Conservation (phyloP, 2,888 invertebrate genomes). For the Bugula neritina region DNA sequence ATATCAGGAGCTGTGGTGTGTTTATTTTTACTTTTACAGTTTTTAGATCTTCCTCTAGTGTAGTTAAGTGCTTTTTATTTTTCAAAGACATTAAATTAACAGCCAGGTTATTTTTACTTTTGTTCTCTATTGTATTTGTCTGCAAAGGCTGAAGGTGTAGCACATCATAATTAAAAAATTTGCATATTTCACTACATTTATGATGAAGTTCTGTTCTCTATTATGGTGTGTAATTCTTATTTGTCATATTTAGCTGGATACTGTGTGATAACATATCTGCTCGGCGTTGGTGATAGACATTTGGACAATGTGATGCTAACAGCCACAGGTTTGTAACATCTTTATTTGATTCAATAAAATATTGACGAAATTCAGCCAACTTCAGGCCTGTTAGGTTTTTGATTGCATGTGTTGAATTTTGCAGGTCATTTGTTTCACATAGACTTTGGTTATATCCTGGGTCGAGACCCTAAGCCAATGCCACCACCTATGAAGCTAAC, state of each 20-base stretch:
- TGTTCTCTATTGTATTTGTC: too few species aligned
- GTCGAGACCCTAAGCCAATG: conserved; percentile 94
- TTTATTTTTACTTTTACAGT: too few species aligned
- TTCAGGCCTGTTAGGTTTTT: background rate
- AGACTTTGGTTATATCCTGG: conserved; percentile 89
- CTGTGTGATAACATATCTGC: conserved; percentile 92
- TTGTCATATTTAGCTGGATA: conserved; percentile 93
- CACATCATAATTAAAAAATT: too few species aligned
- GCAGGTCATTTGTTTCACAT: conserved; percentile 50
- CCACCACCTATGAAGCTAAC: conserved; percentile 99
- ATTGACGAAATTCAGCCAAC: too few species aligned
- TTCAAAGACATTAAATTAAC: too few species aligned
- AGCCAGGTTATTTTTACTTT: too few species aligned
- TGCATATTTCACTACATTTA: too few species aligned
- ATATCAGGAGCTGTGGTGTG: conserved; percentile 69
- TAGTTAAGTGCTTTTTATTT: too few species aligned
- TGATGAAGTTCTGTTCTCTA: too few species aligned
- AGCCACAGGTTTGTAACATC: conserved; percentile 61
- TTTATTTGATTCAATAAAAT: background rate
- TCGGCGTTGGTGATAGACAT: conserved; percentile 96
- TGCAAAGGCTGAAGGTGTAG: too few species aligned
- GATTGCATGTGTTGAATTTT: conserved; percentile 14
- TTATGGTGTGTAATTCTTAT: too few species aligned
- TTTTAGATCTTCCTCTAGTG: too few species aligned
- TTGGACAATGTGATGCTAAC: conserved; percentile 92